Conservation (phyloP, 2,797 vertebrate species). For the Adelosebastes latens region DNA sequence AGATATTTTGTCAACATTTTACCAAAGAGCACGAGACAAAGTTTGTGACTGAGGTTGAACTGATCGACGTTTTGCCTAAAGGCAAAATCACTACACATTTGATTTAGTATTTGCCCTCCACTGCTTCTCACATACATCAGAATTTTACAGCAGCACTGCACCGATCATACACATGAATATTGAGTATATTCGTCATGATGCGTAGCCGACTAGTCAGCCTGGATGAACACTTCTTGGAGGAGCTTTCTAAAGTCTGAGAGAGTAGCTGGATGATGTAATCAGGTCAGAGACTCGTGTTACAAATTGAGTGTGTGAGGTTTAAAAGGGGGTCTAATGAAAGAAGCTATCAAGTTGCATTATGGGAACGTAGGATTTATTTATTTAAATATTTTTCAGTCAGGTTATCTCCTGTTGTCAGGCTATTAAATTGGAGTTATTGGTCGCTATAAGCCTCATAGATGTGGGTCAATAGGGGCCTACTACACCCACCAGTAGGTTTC, state of each 20-base stretch:
- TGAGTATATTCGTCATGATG: background rate
- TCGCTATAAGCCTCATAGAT: too few relatives aligned
- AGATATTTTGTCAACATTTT: background rate
- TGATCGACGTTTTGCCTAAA: background rate
- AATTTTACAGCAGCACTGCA: background rate
- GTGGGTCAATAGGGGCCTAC: too few relatives aligned
- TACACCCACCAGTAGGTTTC: too few relatives aligned
- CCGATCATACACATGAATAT: background rate
- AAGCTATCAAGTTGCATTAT: background rate
- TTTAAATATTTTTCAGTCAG: background rate
- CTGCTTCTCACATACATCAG: conserved; percentile 37
- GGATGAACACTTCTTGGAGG: background rate
- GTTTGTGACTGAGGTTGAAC: background rate
- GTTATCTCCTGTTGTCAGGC: background rate
- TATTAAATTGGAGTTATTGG: too few relatives aligned
- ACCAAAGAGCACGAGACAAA: background rate
- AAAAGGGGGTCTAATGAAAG: background rate
- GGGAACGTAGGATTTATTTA: background rate
- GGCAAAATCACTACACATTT: conserved; percentile 4
- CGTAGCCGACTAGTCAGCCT: background rate
- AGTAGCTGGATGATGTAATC: background rate
- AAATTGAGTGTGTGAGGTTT: background rate
- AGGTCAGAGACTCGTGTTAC: background rate
- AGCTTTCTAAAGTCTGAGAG: background rate
- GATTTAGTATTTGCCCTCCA: background rate